Evolutionary conservation across 2,113 vertebrate genomes (phyloP).

Genomic region (Pogonocichla stellata): DNA sequence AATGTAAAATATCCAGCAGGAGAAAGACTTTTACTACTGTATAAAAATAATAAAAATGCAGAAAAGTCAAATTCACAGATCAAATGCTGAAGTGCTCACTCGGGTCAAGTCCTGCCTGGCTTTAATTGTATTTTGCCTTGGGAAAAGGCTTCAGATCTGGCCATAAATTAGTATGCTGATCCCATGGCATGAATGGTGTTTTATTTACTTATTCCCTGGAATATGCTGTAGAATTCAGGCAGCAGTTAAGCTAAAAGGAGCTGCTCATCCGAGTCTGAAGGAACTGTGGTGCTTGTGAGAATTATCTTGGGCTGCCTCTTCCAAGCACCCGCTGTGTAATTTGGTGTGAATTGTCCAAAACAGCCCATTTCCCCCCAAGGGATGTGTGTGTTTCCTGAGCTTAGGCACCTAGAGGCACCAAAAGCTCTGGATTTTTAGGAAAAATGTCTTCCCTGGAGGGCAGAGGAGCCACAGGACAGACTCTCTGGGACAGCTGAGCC

Average conservation of each 20-base stretch:
- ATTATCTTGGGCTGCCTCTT: not conserved
- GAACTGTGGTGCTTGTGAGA: not conserved
- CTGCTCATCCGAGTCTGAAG: not conserved
- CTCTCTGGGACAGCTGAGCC: not conserved
- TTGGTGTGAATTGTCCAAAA: not conserved
- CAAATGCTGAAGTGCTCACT: conserved; percentile 36
- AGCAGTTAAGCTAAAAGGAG: conserved; percentile 16
- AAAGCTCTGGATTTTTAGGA: not conserved
- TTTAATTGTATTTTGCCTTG: conserved; percentile 63
- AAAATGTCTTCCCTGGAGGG: not conserved
- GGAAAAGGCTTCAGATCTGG: conserved; percentile 54
- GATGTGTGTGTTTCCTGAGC: not conserved
- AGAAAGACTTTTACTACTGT: conserved; percentile 19
- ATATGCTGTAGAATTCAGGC: conserved; percentile 13
- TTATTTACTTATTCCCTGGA: conserved; percentile 65
- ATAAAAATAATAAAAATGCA: conserved; percentile 37
- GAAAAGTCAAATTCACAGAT: conserved; percentile 44
- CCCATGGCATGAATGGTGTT: not conserved
- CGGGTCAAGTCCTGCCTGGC: conserved; percentile 37
- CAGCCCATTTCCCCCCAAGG: not conserved
- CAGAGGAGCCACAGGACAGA: accelerated
- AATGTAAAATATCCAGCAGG: conserved; percentile 23
- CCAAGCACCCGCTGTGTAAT: not conserved
- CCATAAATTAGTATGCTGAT: conserved; percentile 41
- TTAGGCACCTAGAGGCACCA: not conserved